Conservation (phyloP, 2,113 vertebrate genomes). For the Ramphastos sulfuratus region DNA sequence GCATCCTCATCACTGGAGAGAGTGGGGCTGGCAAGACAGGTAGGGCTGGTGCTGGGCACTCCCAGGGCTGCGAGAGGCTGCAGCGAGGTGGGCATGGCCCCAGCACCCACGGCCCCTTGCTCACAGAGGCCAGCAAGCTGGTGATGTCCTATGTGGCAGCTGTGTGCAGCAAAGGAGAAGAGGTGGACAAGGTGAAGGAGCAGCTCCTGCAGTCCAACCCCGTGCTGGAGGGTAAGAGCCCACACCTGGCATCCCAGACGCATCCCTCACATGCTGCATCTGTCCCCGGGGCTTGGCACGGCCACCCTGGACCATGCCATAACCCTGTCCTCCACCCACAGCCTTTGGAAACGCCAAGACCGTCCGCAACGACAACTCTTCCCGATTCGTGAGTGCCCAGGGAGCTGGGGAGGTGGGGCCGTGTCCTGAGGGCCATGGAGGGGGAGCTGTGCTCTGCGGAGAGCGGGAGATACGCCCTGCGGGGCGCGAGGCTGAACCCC, state of each 20-base stretch:
- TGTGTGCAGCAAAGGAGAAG: slow-evolving; percentile 77
- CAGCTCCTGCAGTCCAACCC: slow-evolving; percentile 84
- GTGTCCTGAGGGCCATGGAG: neutral
- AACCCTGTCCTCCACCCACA: neutral
- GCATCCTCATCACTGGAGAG: slow-evolving; percentile 82
- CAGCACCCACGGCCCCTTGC: neutral
- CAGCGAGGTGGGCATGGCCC: accelerated
- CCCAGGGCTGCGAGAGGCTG: accelerated
- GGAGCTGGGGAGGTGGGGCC: accelerated
- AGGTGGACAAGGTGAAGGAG: slow-evolving; percentile 83
- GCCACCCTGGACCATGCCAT: accelerated
- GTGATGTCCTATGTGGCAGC: slow-evolving; percentile 84
- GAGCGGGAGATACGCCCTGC: too few species aligned
- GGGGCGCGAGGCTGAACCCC: neutral
- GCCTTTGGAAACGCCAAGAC: slow-evolving; percentile 83
- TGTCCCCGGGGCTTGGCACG: accelerated
- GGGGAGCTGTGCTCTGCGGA: neutral
- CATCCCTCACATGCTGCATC: neutral
- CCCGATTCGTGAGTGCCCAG: slow-evolving; percentile 76
- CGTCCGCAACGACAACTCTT: slow-evolving; percentile 80
- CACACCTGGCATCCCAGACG: accelerated
- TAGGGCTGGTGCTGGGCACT: neutral
- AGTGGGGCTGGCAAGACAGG: slow-evolving; percentile 83
- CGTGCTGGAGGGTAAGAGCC: slow-evolving; percentile 78
- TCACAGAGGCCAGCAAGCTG: slow-evolving; percentile 81